phyloP scores from a whole-genome alignment of 2,113 vertebrate species.

The Cyanoramphus novaezelandiae region DNA sequence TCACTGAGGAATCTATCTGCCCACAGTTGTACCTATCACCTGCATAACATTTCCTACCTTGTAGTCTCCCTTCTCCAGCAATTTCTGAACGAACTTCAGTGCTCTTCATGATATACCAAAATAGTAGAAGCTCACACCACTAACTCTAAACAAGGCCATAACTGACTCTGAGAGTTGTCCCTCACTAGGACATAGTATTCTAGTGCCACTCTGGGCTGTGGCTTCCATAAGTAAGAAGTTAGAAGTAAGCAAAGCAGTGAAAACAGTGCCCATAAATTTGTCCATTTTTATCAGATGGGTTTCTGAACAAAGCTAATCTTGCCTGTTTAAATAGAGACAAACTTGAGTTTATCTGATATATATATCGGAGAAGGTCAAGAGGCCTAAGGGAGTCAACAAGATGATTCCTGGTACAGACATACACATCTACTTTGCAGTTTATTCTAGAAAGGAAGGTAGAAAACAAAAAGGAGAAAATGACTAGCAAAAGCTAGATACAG shows the following conservation, averaged over 20 bases:
- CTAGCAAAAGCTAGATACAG: not conserved
- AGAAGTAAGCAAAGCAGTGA: not conserved
- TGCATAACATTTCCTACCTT: not conserved
- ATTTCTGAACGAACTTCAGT: not conserved
- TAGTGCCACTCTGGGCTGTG: not conserved
- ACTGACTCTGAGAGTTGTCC: not conserved
- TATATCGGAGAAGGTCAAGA: not conserved
- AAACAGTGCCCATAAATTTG: not conserved
- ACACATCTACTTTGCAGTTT: not conserved
- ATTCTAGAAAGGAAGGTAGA: not conserved
- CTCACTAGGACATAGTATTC: not conserved
- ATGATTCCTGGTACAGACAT: not conserved
- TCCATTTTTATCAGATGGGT: not conserved
- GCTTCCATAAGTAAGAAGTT: not conserved
- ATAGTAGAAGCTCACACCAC: not conserved
- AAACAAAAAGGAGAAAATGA: not conserved
- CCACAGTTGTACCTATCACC: not conserved
- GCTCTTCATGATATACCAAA: not conserved
- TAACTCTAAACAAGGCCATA: not conserved
- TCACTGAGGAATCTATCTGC: not conserved
- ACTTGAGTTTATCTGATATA: not conserved
- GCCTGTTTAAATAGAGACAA: not conserved
- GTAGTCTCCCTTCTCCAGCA: not conserved
- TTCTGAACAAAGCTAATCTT: not conserved
- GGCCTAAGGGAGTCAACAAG: not conserved